Percentiles rank a stretch among this genome's conserved stretches.
Evolutionary conservation across 2,113 vertebrate genomes (phyloP).

Genomic region (Chloropsis cyanopogon): DNA sequence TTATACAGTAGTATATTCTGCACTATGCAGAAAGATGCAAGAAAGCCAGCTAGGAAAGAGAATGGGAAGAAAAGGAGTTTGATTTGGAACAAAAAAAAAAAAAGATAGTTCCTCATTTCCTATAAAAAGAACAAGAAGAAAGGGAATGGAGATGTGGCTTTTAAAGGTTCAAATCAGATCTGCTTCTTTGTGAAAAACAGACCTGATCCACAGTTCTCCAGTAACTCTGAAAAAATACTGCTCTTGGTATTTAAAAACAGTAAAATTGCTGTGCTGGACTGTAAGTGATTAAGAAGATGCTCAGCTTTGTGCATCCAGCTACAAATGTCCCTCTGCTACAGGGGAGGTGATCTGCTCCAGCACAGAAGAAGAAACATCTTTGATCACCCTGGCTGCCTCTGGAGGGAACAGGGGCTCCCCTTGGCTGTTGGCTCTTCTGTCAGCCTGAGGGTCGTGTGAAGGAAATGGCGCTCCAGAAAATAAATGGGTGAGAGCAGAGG

Average conservation of each 20-base stretch:
- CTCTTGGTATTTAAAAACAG: neutral
- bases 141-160: neutral
- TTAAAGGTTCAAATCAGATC: neutral
- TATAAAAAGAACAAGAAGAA: neutral
- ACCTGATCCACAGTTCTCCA: neutral
- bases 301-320: neutral
- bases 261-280: neutral
- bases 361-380: neutral
- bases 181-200: neutral
- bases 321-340: rapidly evolving
- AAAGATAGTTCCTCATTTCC: neutral
- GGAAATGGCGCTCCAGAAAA: neutral
- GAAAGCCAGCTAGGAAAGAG: neutral
- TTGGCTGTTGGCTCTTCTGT: rapidly evolving
- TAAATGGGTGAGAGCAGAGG: rapidly evolving
- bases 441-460: rapidly evolving
- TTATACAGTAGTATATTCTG: neutral
- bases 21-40: neutral
- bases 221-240: neutral
- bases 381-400: neutral
- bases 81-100: neutral
- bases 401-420: rapidly evolving
- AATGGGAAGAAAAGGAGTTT: neutral
- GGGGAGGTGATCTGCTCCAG: rapidly evolving
- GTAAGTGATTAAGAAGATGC: neutral